A percentile compares a stretch with the other conserved stretches of the same genome.
Evolutionary conservation across 2,888 invertebrate species (phyloP).

Genomic region (Arctia plantaginis): DNA sequence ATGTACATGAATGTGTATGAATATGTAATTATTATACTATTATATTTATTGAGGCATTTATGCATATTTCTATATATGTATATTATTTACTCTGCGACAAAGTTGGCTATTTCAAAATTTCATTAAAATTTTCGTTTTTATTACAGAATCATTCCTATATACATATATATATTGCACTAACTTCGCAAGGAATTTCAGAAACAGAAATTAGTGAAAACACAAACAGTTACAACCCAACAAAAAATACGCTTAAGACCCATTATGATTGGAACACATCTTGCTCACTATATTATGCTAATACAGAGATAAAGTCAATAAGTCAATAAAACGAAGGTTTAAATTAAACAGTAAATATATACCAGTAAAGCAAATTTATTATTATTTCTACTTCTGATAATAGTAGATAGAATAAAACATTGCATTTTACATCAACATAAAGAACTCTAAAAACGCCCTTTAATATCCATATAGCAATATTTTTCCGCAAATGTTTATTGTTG

Average conservation of each 20-base stretch:
- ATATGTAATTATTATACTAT: too few relatives aligned
- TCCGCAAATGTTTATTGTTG: constrained; percentile 41
- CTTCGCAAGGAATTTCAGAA: neutral
- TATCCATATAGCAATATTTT: constrained; percentile 30
- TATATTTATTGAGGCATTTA: too few relatives aligned
- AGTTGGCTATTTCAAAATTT: too few relatives aligned
- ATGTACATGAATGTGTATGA: too few relatives aligned
- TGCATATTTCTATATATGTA: neutral
- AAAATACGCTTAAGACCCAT: neutral
- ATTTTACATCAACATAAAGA: constrained; percentile 2
- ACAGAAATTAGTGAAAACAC: neutral
- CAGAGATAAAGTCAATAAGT: too few relatives aligned
- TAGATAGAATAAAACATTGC: neutral
- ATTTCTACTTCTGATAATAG: neutral
- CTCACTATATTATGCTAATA: neutral
- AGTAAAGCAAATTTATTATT: neutral
- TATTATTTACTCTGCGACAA: too few relatives aligned
- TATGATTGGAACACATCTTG: neutral
- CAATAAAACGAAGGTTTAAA: too few relatives aligned
- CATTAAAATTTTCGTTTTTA: neutral
- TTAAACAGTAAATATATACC: neutral
- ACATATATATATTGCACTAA: neutral
- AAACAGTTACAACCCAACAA: neutral
- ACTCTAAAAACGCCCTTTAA: constrained; percentile 20
- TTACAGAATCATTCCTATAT: neutral